Conservation (phyloP, 1,140 invertebrate species). For the Atta colombica region DNA sequence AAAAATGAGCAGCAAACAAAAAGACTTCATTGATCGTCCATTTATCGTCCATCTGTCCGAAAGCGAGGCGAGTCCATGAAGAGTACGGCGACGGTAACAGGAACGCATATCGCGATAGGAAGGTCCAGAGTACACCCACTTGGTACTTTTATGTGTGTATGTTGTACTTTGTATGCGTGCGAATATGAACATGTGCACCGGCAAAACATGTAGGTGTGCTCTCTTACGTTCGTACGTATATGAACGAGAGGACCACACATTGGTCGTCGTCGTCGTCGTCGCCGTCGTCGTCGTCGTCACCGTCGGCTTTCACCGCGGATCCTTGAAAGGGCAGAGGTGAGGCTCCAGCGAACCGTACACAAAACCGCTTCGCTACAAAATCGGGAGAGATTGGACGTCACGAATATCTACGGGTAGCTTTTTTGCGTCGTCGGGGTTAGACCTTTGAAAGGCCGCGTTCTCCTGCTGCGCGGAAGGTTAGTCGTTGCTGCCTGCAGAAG, state of each 20-base stretch:
- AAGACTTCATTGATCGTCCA: slow-evolving; percentile 57
- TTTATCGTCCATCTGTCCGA: slow-evolving; percentile 73
- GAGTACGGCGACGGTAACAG: slow-evolving; percentile 53
- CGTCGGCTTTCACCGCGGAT: slow-evolving; percentile 53
- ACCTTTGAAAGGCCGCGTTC: slow-evolving; percentile 53
- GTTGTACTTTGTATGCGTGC: not conserved
- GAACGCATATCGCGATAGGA: slow-evolving; percentile 50
- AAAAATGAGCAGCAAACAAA: not conserved
- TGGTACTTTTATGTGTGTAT: not conserved
- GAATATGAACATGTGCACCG: not conserved
- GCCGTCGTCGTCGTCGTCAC: not conserved
- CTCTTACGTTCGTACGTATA: slow-evolving; percentile 21
- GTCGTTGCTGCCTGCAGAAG: not conserved
- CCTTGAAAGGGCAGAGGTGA: slow-evolving; percentile 74
- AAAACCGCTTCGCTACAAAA: slow-evolving; percentile 69
- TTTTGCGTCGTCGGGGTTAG: slow-evolving; percentile 30
- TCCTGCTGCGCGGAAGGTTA: not conserved
- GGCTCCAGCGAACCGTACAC: slow-evolving; percentile 60
- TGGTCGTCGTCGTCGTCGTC: not conserved
- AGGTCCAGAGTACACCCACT: slow-evolving; percentile 20
- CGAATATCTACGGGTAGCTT: slow-evolving; percentile 36
- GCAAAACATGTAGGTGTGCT: slow-evolving; percentile 15
- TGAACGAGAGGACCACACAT: slow-evolving; percentile 6
- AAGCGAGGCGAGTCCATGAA: slow-evolving; percentile 63
- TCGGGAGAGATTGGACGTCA: slow-evolving; percentile 69